Percentiles rank a stretch among this genome's conserved stretches.
phyloP scores from a whole-genome alignment of 64 coral and sea anemone species.

The Porites australiensis region DNA sequence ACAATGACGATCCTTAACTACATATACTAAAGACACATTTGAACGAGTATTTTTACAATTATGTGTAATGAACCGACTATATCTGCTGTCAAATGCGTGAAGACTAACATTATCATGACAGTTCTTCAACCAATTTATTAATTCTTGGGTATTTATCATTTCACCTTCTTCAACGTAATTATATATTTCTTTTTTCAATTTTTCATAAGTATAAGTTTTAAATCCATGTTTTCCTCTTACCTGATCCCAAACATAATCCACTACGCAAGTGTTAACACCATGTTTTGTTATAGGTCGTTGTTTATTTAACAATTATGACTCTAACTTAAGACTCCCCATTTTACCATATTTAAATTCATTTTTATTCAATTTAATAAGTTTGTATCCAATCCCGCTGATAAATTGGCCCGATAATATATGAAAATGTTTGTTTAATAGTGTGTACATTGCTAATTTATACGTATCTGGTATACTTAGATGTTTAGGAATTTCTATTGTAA shows the following conservation, averaged over 20 bases:
- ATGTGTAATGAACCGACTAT: neutral
- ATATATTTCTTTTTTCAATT: constrained; percentile 37
- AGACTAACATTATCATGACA: neutral
- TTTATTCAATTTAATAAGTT: no score
- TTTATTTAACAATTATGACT: constrained; percentile 30
- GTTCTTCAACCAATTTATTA: neutral
- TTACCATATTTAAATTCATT: no score
- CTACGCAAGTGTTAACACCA: neutral
- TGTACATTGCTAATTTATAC: no score
- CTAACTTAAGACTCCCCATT: constrained; percentile 13
- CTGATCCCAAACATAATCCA: constrained; percentile 60
- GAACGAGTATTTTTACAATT: no score
- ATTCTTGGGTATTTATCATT: constrained; percentile 53
- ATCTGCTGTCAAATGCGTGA: neutral
- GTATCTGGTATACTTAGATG: no score
- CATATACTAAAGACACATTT: no score
- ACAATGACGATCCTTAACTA: neutral
- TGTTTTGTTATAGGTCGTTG: constrained; percentile 28
- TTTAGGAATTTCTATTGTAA: no score
- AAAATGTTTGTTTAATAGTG: no score
- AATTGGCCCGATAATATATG: no score
- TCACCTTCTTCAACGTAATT: neutral
- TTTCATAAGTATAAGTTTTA: constrained; percentile 46
- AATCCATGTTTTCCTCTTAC: constrained; percentile 19
- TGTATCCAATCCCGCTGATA: no score